These are phyloP conservation scores for Craniophora ligustri DNA, from an alignment of 2,888 invertebrate species.

Conservation along the genomic window DNA sequence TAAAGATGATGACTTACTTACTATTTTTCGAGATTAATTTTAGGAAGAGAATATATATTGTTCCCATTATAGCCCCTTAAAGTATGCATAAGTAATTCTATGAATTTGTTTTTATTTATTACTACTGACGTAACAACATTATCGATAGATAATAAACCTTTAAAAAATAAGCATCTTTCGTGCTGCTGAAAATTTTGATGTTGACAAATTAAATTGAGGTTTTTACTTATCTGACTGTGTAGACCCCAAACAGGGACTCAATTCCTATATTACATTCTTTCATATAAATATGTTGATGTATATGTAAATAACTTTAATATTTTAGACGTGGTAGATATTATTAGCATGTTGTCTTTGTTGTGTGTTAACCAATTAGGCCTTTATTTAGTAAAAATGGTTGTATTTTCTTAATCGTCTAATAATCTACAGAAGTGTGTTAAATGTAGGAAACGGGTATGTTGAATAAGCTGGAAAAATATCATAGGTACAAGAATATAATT, in stretches of 20 bases:
- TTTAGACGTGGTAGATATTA: conserved; percentile 38
- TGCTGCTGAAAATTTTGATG: conserved; percentile 15
- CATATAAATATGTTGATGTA: conserved; percentile 24
- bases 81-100: conserved; percentile 11
- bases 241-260: conserved; percentile 11
- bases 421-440: conserved; percentile 28
- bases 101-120: conserved; percentile 8
- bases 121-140: conserved; percentile 17
- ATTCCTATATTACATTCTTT: conserved; percentile 49
- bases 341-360: conserved; percentile 34
- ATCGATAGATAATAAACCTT: conserved; percentile 21
- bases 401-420: conserved; percentile 37
- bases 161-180: conserved; percentile 21
- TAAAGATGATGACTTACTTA: conserved; percentile 11
- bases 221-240: conserved; percentile 21
- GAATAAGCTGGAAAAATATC: conserved; percentile 29
- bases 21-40: conserved; percentile 40
- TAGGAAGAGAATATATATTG: conserved; percentile 1
- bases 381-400: conserved; percentile 45
- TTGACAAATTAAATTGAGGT: too few relatives aligned
- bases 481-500: conserved; percentile 27
- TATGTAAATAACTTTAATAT: conserved; percentile 43
- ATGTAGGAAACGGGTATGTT: conserved; percentile 43
- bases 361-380: conserved; percentile 28
- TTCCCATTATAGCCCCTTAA: conserved; percentile 7